Evolutionary conservation across 1,140 invertebrate genomes (phyloP), one percentile per base, ranked within the genome.

Genomic region (Ceratina calcarata): DNA sequence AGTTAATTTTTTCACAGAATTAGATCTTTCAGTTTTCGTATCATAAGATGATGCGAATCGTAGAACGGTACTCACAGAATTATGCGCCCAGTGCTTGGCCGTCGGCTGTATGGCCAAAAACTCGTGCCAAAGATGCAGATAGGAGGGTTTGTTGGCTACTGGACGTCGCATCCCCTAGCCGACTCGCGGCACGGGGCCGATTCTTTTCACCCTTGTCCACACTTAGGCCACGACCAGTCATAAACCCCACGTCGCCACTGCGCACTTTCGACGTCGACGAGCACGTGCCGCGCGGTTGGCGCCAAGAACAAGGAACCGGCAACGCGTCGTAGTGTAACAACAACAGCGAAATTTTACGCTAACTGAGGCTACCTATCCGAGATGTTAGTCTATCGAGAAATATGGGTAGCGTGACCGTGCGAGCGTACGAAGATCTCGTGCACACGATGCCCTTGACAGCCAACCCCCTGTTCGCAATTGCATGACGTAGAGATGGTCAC

Each of bases 41-140:
- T 37, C n/a, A n/a, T 37, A 37, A 37, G 6, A 6, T 37, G 2
- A 3, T 37, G 32, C 32, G 32, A 3, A 37, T 37, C 2, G 32
- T 37, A 37, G 15, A 15, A 45, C 45, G 0, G 0, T 10, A 81
- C 85, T 90, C 75, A 89, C 89, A 22, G 73, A 64, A 8, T 82
- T 60, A 2, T 20, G 37, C 16, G 80, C 60, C 32, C 80, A 53
- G 6, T 65, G 83, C 53, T 81, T 87, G 60, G 73, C 71, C n/a
- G 77, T 67, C 16, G 83, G 70, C 57, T 86, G 80, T 32, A 82
- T 84, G 20, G 69, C 80, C 16, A 84, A 70, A 66, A 91, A 91
- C 77, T 91, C 89, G 58, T 86, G 89, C 89, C 90, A 91, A 78
- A 90, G 86, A n/a, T 81, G 84, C 27, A 86, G 70, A 82, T 91